Percentiles rank a stretch among this genome's conserved stretches.
Conservation (phyloP, 2,797 vertebrate species). For the Carapus acus region DNA sequence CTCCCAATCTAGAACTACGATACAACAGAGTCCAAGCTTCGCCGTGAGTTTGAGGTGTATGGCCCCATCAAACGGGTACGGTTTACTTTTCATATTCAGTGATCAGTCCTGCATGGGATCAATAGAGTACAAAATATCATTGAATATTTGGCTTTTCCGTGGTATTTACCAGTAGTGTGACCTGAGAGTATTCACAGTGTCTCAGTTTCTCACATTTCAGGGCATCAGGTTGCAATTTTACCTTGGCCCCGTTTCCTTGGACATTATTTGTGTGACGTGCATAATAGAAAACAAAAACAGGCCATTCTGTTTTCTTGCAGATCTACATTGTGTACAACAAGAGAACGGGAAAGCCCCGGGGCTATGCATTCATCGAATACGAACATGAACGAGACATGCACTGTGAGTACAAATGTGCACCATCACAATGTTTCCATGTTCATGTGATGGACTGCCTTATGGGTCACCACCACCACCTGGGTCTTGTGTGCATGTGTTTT, state of each 20-base stretch:
- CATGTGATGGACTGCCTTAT: neutral
- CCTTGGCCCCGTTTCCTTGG: no score
- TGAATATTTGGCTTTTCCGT: no score
- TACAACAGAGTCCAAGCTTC: conserved; percentile 91
- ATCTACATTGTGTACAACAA: conserved; percentile 97
- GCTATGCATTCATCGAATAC: conserved; percentile 96
- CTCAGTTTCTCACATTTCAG: no score
- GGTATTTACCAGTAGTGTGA: no score
- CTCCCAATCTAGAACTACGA: conserved; percentile 87
- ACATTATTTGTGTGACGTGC: no score
- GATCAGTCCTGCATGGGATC: no score
- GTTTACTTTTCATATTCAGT: neutral
- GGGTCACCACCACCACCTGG: neutral
- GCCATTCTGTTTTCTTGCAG: conserved; percentile 49
- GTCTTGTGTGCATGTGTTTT: neutral
- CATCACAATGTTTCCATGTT: neutral
- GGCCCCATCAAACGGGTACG: conserved; percentile 90
- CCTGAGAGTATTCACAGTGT: no score
- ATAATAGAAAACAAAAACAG: no score
- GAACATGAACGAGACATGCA: conserved; percentile 96
- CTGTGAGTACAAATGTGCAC: conserved; percentile 83
- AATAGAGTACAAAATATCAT: no score
- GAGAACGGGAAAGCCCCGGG: conserved; percentile 86
- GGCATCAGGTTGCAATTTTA: no score
- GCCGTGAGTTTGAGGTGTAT: conserved; percentile 92